Base-by-base conservation (phyloP, 2,888 invertebrate genomes). In the Caenorhabditis sulstoni region DNA sequence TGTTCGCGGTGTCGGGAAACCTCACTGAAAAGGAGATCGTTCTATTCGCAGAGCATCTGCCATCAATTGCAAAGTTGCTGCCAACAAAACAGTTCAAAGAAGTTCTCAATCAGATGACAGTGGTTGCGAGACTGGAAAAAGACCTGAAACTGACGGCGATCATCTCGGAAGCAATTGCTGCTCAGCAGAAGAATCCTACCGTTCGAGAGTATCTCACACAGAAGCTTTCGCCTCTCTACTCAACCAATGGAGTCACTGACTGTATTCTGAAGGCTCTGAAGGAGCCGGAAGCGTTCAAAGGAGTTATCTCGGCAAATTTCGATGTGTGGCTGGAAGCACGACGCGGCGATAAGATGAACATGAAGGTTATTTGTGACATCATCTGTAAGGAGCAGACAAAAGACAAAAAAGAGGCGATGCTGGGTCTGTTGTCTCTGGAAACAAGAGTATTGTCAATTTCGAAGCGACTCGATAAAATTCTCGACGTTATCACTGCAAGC, bases 271-370 rank as follows among this genome's bases (percentile, higher is more conserved):
- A 52, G 1, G 52, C 73, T 0, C 16, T 65, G 11, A 58, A 55
- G 12, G 53, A 75, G 7, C 61, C 57, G 29, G 29, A 20, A 3
- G 62, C 29, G 9, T 64, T 58, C 14, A 16, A 12, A 3, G 73
- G 57, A 11, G 1, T 16, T 4, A 45, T 66, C 12, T 79, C 64
- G 0, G 44, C 18, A 0, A n/a, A 14, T 12, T 79, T 57, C 23
- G 73, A 79, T 58, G 44, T 73, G 9, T 79, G 78, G 78, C 20
- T 57, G 14, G 78, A 71, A 37, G 50, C 62, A 0, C 47, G 57
- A 3, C 49, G 62, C 8, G 55, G 52, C 9, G 53, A 50, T 0
- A 61, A 49, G 12, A 64, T 67, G 67, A 52, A 62, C 18, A 67
- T 79, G 37, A 53, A 62, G 50, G 16, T 39, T 7, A 58, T 73